Evolutionary conservation across 2,113 vertebrate species (phyloP), one percentile per base, ranked within the genome.

Genomic region (Mesoclemmys tuberculata): DNA sequence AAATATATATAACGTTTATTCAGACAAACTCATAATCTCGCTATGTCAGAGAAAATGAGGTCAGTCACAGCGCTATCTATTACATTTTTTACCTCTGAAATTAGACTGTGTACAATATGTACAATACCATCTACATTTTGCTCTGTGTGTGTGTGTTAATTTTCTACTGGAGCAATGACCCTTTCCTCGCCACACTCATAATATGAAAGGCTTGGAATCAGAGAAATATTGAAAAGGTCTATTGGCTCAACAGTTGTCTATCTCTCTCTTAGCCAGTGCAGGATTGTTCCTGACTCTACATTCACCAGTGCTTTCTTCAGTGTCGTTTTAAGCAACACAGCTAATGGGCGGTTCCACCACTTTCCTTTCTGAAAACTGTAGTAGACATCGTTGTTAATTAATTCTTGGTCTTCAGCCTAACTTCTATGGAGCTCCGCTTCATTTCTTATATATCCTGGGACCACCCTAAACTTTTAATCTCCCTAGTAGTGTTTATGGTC

Each of bases 211-310:
- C 46, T 94, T 87, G n/a, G 89, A 96, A 94, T 91, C 83, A 90
- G 90, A 95, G 93, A 93, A 95, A 92, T 55, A 82, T 68, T 14
- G 1, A 96, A 80, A 83, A 94, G 87, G 93, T 81, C 49, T 95
- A 85, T 84, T 95, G 85, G 93, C 93, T 96, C 95, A 95, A 94
- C 77, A 93, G 83, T 94, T 94, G 92, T 95, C 94, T 95, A 95
- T 94, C 95, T 90, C 89, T 85, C 92, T 82, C 85, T 83, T 85
- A 93, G 90, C 84, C 92, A 96, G 92, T 91, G 89, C 74, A 88
- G 88, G 84, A 86, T 93, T 95, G 90, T 88, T 92, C 85, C 16
- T 86, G 85, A 83, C 85, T 94, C 81, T 90, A 89, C 5, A 88
- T 27, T 77, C 83, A 93, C n/a, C 92, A 96, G 93, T 95, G 64